Base-by-base conservation (phyloP, 2,888 invertebrate genomes). In the Cacoxenus indagator region DNA sequence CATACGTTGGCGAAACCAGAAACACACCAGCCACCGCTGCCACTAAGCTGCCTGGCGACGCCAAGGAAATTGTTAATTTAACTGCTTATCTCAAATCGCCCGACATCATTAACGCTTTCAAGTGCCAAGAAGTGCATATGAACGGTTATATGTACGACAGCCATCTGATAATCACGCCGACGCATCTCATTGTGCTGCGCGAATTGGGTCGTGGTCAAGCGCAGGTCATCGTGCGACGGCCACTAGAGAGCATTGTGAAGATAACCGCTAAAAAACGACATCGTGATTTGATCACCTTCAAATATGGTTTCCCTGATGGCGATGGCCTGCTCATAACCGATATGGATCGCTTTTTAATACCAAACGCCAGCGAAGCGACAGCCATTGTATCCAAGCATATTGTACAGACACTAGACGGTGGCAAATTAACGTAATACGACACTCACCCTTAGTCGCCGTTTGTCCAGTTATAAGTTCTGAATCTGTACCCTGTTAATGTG, bases 271-370 rank as follows among this genome's bases (percentile, higher is more conserved):
- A 97, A 87, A 97, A 97, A 87, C 92, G 94, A 68, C 95, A 96
- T 86, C 98, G 98, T 0, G 97, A 99, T 88, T 90, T 99, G 78
- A 97, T 99, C 73, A 99, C 99, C 0, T 98, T 99, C 87, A 97
- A 97, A 87, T 98, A 98, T 87, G 97, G 98, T 4, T 91, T 93
- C 68, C 93, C 93, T 1, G 93, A 95, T 85, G 95, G 94, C 61
- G 94, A 95, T 80, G 92, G 92, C 54, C 89, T 95, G 45, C 90
- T 93, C 70, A 94, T 97, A 70, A 94, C 93, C 0, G 97, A 97
- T 87, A 94, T 96, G 94, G 97, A 97, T 89, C 91, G 95, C 75
- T 96, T 97, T 89, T 90, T 96, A 65, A 97, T 98, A 87, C 96
- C 96, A 4, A 94, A 97, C 84, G 96, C 97, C 55, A 93, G 93